Evolutionary conservation across 30 jellyfish, hydroid and myxozoan species (phyloP).

Genomic region (Hydractinia echinata): DNA sequence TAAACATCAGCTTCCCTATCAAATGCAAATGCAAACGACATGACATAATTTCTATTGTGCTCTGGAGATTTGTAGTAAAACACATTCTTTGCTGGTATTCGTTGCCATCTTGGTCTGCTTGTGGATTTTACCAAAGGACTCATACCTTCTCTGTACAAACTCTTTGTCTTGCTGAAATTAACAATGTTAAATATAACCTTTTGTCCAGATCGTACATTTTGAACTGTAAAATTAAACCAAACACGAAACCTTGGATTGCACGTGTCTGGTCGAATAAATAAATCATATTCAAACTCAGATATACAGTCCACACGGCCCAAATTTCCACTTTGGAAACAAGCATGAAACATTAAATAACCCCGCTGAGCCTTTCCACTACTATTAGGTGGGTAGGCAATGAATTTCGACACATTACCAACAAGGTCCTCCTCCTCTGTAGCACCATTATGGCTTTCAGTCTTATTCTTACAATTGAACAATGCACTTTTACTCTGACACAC

Average conservation of each 20-base stretch:
- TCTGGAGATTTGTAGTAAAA: constrained; percentile 88
- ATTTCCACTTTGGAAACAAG: constrained; percentile 85
- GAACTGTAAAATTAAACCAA: constrained; percentile 89
- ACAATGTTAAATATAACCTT: constrained; percentile 76
- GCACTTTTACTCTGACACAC: too few relatives aligned
- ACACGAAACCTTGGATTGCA: constrained; percentile 82
- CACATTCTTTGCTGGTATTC: constrained; percentile 84
- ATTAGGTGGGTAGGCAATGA: constrained; percentile 61
- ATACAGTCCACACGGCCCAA: constrained; percentile 85
- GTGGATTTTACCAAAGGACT: constrained; percentile 86
- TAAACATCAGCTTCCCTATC: constrained; percentile 77
- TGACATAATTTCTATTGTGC: constrained; percentile 75
- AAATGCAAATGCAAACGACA: constrained; percentile 93
- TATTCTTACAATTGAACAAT: too few relatives aligned
- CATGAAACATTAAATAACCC: constrained; percentile 72
- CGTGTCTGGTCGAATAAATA: constrained; percentile 89
- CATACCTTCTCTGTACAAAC: constrained; percentile 92
- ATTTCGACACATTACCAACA: constrained; percentile 72
- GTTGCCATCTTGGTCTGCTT: constrained; percentile 86
- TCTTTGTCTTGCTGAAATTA: constrained; percentile 81
- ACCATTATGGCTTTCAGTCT: too few relatives aligned
- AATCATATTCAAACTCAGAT: constrained; percentile 80
- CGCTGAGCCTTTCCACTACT: constrained; percentile 45
- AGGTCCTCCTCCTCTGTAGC: constrained; percentile 41
- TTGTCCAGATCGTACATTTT: constrained; percentile 65